Conservation (phyloP, 92 coral and sea anemone genomes). For the Desmophyllum pertusum region DNA sequence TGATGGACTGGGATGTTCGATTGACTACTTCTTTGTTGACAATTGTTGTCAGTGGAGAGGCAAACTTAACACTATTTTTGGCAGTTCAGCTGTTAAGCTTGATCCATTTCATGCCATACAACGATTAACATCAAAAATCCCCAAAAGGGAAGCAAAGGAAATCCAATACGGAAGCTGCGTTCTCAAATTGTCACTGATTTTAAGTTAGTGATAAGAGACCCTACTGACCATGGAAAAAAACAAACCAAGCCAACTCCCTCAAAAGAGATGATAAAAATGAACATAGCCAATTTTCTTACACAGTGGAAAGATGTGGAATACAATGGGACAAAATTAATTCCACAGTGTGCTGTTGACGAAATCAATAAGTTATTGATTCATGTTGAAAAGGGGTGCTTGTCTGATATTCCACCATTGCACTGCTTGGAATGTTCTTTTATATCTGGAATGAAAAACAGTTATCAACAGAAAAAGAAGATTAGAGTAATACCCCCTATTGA, state of each 20-base stretch:
- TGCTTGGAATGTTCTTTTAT: conserved; percentile 55
- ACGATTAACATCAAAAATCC: conserved; percentile 26
- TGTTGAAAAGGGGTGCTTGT: conserved; percentile 53
- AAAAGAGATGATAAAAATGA: conserved; percentile 2
- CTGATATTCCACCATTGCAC: conserved; percentile 50
- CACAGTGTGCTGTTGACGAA: conserved; percentile 43
- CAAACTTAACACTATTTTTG: conserved; percentile 41
- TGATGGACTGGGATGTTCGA: neutral
- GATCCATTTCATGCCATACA: conserved; percentile 58
- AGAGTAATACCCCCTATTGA: conserved; percentile 50
- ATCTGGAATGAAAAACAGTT: conserved; percentile 38
- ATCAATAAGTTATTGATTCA: conserved; percentile 44
- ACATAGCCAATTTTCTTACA: conserved; percentile 35
- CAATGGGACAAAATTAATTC: conserved; percentile 39
- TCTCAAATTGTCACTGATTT: conserved; percentile 22
- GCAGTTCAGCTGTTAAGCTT: conserved; percentile 27
- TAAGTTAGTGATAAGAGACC: conserved; percentile 45
- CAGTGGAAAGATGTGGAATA: conserved; percentile 51
- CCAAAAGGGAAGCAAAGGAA: conserved; percentile 34
- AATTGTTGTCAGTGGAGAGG: conserved; percentile 43
- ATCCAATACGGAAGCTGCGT: conserved; percentile 32
- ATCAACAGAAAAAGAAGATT: conserved; percentile 20
- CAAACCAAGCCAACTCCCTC: conserved; percentile 55
- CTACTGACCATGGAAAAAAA: conserved; percentile 39
- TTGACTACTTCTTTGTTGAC: conserved; percentile 26